Percentiles rank a stretch among this genome's conserved stretches.
These are phyloP conservation scores for Gymnobelideus leadbeateri DNA, from an alignment of 2,113 vertebrate species.

Conservation along the genomic window DNA sequence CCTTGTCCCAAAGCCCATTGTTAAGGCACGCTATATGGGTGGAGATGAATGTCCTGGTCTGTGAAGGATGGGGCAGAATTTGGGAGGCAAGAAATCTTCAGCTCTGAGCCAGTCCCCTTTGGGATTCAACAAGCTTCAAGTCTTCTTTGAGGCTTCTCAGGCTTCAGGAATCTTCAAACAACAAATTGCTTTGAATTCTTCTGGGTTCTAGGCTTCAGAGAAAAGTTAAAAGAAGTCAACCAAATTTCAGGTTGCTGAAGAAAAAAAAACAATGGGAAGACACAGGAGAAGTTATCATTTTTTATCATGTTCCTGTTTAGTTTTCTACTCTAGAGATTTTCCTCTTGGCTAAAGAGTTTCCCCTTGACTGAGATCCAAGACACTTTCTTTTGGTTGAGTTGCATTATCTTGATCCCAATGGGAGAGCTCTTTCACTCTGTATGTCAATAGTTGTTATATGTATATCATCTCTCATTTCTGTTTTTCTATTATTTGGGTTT, in stretches of 20 bases:
- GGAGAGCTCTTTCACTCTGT: background rate
- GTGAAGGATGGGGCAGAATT: background rate
- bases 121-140: background rate
- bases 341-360: background rate
- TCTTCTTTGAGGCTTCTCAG: background rate
- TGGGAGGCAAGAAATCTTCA: background rate
- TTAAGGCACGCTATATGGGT: background rate
- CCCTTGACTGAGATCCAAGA: background rate
- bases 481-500: background rate
- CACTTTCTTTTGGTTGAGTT: background rate
- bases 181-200: background rate
- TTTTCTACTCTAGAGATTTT: background rate
- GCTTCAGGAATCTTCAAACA: background rate
- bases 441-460: background rate
- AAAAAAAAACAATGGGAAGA: background rate
- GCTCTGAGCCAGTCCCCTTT: background rate
- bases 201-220: background rate
- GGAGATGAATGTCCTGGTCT: background rate
- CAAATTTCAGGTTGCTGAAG: background rate
- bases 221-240: background rate
- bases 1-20: background rate
- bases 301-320: background rate
- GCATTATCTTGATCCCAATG: background rate
- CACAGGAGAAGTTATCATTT: background rate
- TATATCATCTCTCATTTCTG: background rate